Conservation (phyloP, 2,888 invertebrate species). For the Pterostichus niger region DNA sequence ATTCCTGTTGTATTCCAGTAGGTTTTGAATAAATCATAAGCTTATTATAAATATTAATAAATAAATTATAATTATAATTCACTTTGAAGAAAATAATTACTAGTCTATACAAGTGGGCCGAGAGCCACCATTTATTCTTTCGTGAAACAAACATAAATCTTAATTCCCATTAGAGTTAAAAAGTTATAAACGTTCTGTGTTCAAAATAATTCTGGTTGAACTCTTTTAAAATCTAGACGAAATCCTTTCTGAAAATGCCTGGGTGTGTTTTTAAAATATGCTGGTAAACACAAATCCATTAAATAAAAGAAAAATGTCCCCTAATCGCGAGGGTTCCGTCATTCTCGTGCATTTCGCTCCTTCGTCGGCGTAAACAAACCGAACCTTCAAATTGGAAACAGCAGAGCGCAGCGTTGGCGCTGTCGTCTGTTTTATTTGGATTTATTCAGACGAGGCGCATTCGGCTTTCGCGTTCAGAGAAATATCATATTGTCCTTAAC, state of each 20-base stretch:
- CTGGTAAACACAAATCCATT: background rate
- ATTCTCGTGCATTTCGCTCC: background rate
- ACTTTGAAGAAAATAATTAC: too few relatives aligned
- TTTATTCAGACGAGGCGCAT: constrained; percentile 60
- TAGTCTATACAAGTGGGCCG: too few relatives aligned
- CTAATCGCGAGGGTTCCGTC: background rate
- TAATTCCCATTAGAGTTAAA: too few relatives aligned
- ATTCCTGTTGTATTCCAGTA: too few relatives aligned
- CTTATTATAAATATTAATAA: too few relatives aligned
- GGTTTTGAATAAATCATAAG: too few relatives aligned
- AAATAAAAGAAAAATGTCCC: constrained; percentile 14
- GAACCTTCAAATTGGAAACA: too few relatives aligned
- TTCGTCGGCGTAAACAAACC: background rate
- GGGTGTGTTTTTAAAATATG: background rate
- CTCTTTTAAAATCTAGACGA: background rate
- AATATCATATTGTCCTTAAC: constrained; percentile 65
- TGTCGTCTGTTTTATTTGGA: constrained; percentile 61
- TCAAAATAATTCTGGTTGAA: background rate
- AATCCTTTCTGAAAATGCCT: too few relatives aligned
- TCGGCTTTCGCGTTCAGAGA: constrained; percentile 42
- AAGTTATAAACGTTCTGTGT: too few relatives aligned
- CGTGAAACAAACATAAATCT: too few relatives aligned
- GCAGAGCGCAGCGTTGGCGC: background rate
- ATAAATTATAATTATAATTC: too few relatives aligned
- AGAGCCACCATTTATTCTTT: too few relatives aligned